A percentile compares a stretch with the other conserved stretches of the same genome.
phyloP scores from a whole-genome alignment of 1,140 invertebrate species.

The Camponotus vicinus region DNA sequence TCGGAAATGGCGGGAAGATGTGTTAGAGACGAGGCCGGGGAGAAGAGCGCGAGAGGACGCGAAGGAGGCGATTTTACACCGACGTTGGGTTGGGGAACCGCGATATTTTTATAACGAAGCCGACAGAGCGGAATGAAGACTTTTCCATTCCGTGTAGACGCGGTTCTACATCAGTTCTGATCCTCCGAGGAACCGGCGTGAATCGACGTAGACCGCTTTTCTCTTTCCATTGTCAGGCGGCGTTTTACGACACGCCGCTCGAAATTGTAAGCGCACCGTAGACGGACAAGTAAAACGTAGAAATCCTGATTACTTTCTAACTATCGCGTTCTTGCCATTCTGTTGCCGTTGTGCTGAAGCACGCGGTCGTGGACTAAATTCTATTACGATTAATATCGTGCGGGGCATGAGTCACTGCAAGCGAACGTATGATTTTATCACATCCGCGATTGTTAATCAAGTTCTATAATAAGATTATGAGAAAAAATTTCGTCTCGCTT shows the following conservation, averaged over 20 bases:
- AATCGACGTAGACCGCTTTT: not conserved
- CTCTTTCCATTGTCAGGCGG: not conserved
- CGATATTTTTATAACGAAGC: conserved; percentile 72
- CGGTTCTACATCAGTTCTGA: conserved; percentile 44
- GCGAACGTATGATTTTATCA: conserved; percentile 24
- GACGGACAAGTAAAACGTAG: not conserved
- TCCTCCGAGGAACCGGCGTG: conserved; percentile 48
- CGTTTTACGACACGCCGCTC: not conserved
- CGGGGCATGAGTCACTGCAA: not conserved
- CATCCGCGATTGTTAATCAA: conserved; percentile 9
- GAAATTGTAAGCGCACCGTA: not conserved
- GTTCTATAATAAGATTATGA: conserved; percentile 33
- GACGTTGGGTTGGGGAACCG: conserved; percentile 26
- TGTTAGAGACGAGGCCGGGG: conserved; percentile 2
- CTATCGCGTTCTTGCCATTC: conserved; percentile 21
- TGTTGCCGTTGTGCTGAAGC: conserved; percentile 2
- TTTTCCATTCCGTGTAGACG: conserved; percentile 33
- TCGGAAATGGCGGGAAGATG: conserved; percentile 64
- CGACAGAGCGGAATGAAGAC: conserved; percentile 31
- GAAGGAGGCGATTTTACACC: conserved; percentile 42
- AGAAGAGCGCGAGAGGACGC: conserved; percentile 10
- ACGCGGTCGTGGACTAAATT: conserved; percentile 24
- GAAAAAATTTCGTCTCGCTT: conserved; percentile 23
- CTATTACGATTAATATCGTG: conserved; percentile 8
- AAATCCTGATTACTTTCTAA: conserved; percentile 46